Evolutionary conservation across 30 jellyfish, hydroid and myxozoan genomes (phyloP).

Genomic region (Pseudorhiza aurosa): DNA sequence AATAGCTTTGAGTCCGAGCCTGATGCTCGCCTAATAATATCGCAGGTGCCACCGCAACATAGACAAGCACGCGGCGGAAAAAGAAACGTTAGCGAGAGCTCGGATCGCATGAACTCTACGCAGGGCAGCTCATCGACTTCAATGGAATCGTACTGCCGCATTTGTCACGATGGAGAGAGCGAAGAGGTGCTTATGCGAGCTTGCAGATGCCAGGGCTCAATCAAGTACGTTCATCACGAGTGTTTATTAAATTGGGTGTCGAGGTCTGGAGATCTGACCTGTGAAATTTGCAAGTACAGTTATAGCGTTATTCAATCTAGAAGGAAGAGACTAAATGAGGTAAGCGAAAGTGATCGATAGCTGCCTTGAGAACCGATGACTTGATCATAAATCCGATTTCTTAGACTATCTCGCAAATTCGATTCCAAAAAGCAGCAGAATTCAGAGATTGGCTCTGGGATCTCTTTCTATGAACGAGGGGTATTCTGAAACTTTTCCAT

Average conservation of each 20-base stretch:
- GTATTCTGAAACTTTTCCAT: too few relatives aligned
- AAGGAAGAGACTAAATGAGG: slow-evolving; percentile 47
- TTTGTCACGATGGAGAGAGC: slow-evolving; percentile 70
- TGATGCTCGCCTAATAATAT: slow-evolving; percentile 25
- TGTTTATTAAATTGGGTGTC: slow-evolving; percentile 75
- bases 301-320: slow-evolving; percentile 47
- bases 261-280: slow-evolving; percentile 74
- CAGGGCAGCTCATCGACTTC: slow-evolving; percentile 24
- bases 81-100: slow-evolving; percentile 4
- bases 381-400: too few relatives aligned
- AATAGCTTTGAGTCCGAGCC: slow-evolving; percentile 53
- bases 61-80: slow-evolving; percentile 12
- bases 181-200: slow-evolving; percentile 51
- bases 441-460: too few relatives aligned
- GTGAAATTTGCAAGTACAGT: slow-evolving; percentile 65
- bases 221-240: slow-evolving; percentile 61
- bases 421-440: too few relatives aligned
- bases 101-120: slow-evolving; percentile 2
- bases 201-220: slow-evolving; percentile 74
- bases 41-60: slow-evolving; percentile 15
- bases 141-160: slow-evolving; percentile 52
- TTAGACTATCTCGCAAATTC: too few relatives aligned
- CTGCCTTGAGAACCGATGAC: too few relatives aligned
- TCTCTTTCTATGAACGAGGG: too few relatives aligned
- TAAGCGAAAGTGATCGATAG: slow-evolving; percentile 8